Evolutionary conservation across 53 echinoderm and acorn worm genomes (phyloP), one percentile per base, ranked within the genome.

Genomic region (Apostichopus leukothele): DNA sequence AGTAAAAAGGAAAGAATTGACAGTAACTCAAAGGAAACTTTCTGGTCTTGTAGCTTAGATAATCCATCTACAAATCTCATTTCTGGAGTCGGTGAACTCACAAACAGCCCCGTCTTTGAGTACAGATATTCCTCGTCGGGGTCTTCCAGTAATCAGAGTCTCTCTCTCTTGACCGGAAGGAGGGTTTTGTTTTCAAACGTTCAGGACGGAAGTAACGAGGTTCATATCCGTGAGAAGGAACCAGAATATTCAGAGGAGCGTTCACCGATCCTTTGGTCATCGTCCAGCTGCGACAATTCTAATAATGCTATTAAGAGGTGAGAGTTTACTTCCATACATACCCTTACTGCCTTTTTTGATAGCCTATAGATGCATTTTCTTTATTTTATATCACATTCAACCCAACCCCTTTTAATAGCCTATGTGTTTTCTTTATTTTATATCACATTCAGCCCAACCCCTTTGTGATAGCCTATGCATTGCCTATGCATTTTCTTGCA

Each of bases 81-180:
- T 57, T 57, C 57, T 71, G 71, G 71, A 71, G 4, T 3, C 18
- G n/a, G n/a, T n/a, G 18, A 13, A 6, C 6, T 71, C 18, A 18
- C n/a, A 71, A 71, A 18, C 59, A 81, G 81, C 19, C 81, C 81
- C 14, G 81, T 81, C 55, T 81, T 81, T 81, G 81, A 81, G 81
- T 81, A 55, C 55, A 81, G 51, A 12, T 51, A 81, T 81, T 59
- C 81, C 12, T 71, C 71, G 3, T 53, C 54, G 3, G 53, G 19
- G 18, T 81, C 81, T 52, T 81, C 81, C 57, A 81, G 81, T 54
- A 59, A 81, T 59, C 54, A 19, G 7, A 81, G 81, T 19, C 12
- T 81, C 59, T 81, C 81, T 5, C 18, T 81, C 10, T 81, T 81
- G 16, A 81, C 81, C 7, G 81, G 81, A 6, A 81, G 59, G 18